Conservation (phyloP, 2,888 invertebrate genomes). For the Drosophila hamatofila region DNA sequence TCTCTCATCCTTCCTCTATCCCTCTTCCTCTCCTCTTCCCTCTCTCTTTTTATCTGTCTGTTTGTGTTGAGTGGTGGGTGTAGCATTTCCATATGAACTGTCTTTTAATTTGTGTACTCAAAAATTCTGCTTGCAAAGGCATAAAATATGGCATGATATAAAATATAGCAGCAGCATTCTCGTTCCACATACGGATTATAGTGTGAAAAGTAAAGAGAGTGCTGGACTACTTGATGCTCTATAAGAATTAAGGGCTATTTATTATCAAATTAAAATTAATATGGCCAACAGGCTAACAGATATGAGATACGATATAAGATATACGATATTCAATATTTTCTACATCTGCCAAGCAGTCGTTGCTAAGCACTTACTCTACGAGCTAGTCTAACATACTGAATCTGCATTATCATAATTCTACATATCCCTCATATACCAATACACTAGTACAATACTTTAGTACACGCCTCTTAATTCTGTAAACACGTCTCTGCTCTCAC, state of each 20-base stretch:
- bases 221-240: background rate
- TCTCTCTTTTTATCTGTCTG: background rate
- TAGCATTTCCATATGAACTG: constrained; percentile 28
- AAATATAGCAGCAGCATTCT: constrained; percentile 5
- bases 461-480: no score
- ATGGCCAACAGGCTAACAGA: background rate
- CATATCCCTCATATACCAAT: no score
- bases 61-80: background rate
- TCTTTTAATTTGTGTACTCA: constrained; percentile 54
- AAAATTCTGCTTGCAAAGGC: constrained; percentile 46
- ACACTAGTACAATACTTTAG: no score
- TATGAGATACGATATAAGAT: background rate
- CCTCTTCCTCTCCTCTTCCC: no score
- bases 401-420: no score
- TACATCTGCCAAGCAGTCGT: background rate
- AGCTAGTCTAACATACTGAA: no score
- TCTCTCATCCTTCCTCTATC: background rate
- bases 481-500: no score
- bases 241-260: background rate
- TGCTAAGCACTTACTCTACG: no score
- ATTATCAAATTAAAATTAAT: background rate
- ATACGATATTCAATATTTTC: background rate
- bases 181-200: constrained; percentile 30
- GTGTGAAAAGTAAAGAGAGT: background rate
- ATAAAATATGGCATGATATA: constrained; percentile 59